A percentile compares a stretch with the other conserved stretches of the same genome.
Evolutionary conservation across 64 coral and sea anemone species (phyloP).

Genomic region (Dendronephthya gigantea): DNA sequence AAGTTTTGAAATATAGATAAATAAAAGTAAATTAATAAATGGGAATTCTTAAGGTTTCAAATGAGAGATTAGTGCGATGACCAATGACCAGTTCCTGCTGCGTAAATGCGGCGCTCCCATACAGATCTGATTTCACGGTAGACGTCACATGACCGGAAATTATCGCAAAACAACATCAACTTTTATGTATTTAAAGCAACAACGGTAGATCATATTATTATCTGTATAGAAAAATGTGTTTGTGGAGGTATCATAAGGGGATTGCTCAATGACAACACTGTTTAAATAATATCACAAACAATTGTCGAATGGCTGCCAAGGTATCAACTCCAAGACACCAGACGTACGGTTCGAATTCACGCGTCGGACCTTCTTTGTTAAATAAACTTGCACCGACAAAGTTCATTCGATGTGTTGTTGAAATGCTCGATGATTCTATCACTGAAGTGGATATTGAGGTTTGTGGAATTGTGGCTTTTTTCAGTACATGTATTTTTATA

Average conservation of each 20-base stretch:
- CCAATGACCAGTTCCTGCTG: neutral
- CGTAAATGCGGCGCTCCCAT: neutral
- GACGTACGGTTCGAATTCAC: neutral
- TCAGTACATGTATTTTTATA: neutral
- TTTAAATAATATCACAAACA: neutral
- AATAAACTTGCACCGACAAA: neutral
- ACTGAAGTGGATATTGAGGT: neutral
- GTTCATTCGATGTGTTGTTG: neutral
- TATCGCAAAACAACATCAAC: neutral
- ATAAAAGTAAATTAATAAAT: too few species aligned
- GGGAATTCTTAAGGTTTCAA: neutral
- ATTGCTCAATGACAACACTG: neutral
- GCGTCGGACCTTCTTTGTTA: neutral
- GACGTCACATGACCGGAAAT: constrained; percentile 5
- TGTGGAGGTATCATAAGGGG: too few species aligned
- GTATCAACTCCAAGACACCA: neutral
- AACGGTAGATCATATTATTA: neutral
- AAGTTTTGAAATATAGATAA: too few species aligned
- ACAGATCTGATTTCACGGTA: neutral
- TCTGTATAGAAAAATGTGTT: neutral
- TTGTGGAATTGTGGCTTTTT: neutral
- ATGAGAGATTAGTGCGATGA: neutral
- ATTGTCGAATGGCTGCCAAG: neutral
- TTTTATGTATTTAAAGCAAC: neutral
- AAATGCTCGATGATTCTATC: neutral